Evolutionary conservation across 2,113 vertebrate genomes (phyloP), one percentile per base, ranked within the genome.

Genomic region (Ibidorhyncha struthersii): DNA sequence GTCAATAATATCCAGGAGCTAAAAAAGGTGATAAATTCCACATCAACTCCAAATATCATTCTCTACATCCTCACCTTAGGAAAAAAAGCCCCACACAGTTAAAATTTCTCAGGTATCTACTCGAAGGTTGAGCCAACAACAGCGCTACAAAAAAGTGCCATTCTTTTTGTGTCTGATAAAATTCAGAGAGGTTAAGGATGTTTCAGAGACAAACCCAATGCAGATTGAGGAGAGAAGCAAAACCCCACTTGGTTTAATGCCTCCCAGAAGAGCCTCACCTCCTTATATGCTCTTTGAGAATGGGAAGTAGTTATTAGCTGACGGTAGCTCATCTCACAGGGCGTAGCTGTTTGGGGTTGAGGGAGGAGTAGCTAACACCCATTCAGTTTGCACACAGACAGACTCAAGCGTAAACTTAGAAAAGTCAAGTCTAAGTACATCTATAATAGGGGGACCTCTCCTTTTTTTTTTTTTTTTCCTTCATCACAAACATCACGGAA

Each of bases 301-400:
- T 9, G 56, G 41, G 56, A 92, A 91, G 34, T 80, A 86, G 49
- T 76, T 82, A 58, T 66, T 96, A 93, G 49, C 40, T 85, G 47
- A 77, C 53, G 45, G 77, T 4, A 89, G 62, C 49, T 94, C 78
- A 49, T 87, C 62, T 91, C 71, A 36, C 8, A 52, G 92, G 89
- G 87, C 85, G 96, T 87, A 93, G 70, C 61, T 69, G 11, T 1
- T 20, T 5, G 25, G 53, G 30, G 18, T 25, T 83, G 74, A 86
- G 74, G 91, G 90, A 95, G 84, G 81, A 97, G 78, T 34, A 96
- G 93, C 61, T 94, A 80, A 91, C 92, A 91, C 84, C 49, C 66
- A 90, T 82, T 87, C 17, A 14, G 23, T 82, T 92, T 95, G 70
- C 84, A 82, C 72, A 63, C 30, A 82, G 55, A 45, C 23, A 47